These are phyloP conservation scores for Melanargia galathea DNA, from an alignment of 2,888 invertebrate genomes.

Conservation along the genomic window DNA sequence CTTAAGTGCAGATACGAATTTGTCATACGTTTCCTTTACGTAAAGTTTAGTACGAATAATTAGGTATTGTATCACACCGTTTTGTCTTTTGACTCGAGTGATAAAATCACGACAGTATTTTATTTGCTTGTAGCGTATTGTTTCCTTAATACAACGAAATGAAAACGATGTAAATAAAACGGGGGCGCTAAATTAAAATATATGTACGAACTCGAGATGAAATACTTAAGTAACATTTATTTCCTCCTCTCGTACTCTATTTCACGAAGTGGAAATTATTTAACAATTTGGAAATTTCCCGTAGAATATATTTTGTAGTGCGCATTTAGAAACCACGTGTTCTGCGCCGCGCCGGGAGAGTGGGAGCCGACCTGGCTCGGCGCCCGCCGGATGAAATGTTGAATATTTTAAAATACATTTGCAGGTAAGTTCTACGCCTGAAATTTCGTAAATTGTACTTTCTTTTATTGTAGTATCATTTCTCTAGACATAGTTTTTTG, in stretches of 20 bases:
- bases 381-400: not conserved
- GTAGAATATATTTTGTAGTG: not conserved
- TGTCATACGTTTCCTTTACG: too few species aligned
- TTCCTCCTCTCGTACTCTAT: not conserved
- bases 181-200: not conserved
- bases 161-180: not conserved
- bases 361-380: not conserved
- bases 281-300: not conserved
- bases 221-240: not conserved
- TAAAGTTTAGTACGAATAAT: too few species aligned
- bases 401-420: conserved; percentile 6
- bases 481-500: not conserved
- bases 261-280: conserved; percentile 3
- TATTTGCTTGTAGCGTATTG: too few species aligned
- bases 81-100: too few species aligned
- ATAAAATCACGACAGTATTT: too few species aligned
- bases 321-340: not conserved
- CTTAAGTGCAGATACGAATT: too few species aligned
- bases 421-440: conserved; percentile 1
- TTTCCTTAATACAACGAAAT: not conserved
- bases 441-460: not conserved
- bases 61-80: too few species aligned
- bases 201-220: not conserved
- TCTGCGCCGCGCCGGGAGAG: not conserved
- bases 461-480: conserved; percentile 1